phyloP scores from a whole-genome alignment of 1,140 invertebrate genomes.

The Galleria mellonella region DNA sequence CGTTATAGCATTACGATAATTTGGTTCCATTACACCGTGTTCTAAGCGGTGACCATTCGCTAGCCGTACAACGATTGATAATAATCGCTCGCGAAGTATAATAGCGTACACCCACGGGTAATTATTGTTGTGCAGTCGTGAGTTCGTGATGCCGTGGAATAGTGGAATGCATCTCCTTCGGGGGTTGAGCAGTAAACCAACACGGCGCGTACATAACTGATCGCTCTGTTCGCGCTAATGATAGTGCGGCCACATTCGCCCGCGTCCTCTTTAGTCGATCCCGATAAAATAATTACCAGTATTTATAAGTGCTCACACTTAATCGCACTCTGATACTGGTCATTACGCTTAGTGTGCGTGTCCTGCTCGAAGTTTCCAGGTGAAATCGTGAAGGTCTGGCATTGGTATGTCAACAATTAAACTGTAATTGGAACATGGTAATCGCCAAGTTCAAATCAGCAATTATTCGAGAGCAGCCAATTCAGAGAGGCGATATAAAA shows the following conservation, averaged over 20 bases:
- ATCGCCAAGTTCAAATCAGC: constrained; percentile 11
- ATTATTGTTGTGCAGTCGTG: constrained; percentile 73
- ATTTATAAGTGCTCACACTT: constrained; percentile 52
- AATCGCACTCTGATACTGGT: constrained; percentile 29
- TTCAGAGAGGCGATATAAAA: constrained; percentile 38
- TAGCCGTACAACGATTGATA: constrained; percentile 67
- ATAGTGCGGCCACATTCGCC: constrained; percentile 45
- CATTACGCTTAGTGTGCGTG: constrained; percentile 27
- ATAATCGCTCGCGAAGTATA: constrained; percentile 73
- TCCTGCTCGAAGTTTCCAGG: constrained; percentile 22
- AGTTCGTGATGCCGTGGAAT: constrained; percentile 64
- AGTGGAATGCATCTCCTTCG: constrained; percentile 72
- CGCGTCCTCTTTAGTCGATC: constrained; percentile 39
- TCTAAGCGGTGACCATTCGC: constrained; percentile 67
- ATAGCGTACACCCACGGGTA: constrained; percentile 72
- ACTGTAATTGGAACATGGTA: constrained; percentile 20
- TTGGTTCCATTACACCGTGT: constrained; percentile 58
- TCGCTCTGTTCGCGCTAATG: constrained; percentile 63
- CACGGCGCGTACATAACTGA: constrained; percentile 65
- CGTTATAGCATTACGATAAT: constrained; percentile 64
- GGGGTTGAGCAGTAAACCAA: constrained; percentile 67
- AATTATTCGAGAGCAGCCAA: constrained; percentile 19
- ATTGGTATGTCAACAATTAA: constrained; percentile 19
- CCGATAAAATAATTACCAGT: constrained; percentile 55
- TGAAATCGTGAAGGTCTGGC: constrained; percentile 27